phyloP scores from a whole-genome alignment of 2,113 vertebrate genomes.

The Etia nguti region DNA sequence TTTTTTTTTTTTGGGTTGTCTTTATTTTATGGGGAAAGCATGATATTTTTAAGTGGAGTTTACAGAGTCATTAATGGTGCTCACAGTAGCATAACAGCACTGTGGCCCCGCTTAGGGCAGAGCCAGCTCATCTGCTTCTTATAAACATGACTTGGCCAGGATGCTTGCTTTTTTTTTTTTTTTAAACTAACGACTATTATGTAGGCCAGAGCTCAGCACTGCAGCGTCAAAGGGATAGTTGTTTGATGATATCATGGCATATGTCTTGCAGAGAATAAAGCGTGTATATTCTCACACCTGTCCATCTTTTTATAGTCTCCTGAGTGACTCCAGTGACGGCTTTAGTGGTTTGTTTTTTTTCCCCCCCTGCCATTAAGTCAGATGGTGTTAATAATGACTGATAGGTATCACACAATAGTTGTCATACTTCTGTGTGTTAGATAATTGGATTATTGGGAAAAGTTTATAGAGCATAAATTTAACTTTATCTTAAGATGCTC shows the following conservation, averaged over 20 bases:
- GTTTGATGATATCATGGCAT: conserved; percentile 38
- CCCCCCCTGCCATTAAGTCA: not conserved
- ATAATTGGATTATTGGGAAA: not conserved
- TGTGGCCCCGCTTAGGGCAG: not conserved
- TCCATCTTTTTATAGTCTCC: not conserved
- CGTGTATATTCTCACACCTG: conserved; percentile 1
- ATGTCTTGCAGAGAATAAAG: not conserved
- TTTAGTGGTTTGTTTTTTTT: not conserved
- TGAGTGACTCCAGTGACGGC: not conserved
- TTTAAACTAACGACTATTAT: not conserved
- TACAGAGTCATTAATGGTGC: conserved; percentile 9
- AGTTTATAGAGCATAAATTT: not conserved
- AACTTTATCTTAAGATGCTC: not conserved
- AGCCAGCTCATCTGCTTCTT: conserved; percentile 24
- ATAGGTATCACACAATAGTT: not conserved
- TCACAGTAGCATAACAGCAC: conserved; percentile 32
- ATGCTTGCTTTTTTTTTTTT: not conserved
- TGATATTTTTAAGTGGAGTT: not conserved
- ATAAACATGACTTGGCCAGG: not conserved
- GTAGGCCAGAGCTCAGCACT: not conserved
- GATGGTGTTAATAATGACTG: not conserved
- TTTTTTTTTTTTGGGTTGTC: not conserved
- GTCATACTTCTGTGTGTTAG: not conserved
- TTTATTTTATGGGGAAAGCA: not conserved
- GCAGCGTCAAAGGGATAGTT: conserved; percentile 18